Conservation (phyloP, 2,888 invertebrate species). For the Spisula subtruncata region DNA sequence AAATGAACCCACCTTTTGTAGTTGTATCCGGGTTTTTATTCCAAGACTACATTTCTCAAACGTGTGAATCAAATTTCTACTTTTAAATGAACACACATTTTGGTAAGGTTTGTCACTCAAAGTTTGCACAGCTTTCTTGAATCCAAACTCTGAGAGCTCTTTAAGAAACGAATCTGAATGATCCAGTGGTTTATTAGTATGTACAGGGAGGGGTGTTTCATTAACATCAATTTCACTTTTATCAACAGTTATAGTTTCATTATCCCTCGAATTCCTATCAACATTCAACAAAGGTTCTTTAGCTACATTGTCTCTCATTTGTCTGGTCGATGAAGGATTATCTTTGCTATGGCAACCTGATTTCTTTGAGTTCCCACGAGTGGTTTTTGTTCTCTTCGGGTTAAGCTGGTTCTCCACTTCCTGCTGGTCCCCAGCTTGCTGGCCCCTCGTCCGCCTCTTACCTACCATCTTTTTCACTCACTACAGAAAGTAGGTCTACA, state of each 20-base stretch:
- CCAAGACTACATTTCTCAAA: slow-evolving; percentile 62
- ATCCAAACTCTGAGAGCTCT: slow-evolving; percentile 33
- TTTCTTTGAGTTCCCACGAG: neutral
- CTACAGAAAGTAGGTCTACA: neutral
- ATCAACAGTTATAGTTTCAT: neutral
- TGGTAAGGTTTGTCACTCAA: slow-evolving; percentile 32
- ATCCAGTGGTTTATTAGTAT: neutral
- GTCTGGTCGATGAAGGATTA: neutral
- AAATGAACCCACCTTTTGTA: slow-evolving; percentile 61
- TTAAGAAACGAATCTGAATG: slow-evolving; percentile 35
- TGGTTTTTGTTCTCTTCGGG: neutral
- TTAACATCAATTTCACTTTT: neutral
- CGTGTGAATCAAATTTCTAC: slow-evolving; percentile 62
- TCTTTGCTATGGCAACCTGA: neutral
- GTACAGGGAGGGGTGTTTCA: neutral
- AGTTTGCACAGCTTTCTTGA: slow-evolving; percentile 31
- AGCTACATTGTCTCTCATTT: neutral
- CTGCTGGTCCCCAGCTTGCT: neutral
- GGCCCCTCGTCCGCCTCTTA: neutral
- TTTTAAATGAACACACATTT: slow-evolving; percentile 26
- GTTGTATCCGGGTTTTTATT: slow-evolving; percentile 42
- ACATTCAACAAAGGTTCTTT: neutral
- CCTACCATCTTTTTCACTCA: neutral
- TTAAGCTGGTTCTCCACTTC: neutral
- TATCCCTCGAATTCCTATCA: neutral